A percentile compares a stretch with the other conserved stretches of the same genome.
Evolutionary conservation across 1,140 invertebrate genomes (phyloP).

Genomic region (Homalodisca vitripennis): DNA sequence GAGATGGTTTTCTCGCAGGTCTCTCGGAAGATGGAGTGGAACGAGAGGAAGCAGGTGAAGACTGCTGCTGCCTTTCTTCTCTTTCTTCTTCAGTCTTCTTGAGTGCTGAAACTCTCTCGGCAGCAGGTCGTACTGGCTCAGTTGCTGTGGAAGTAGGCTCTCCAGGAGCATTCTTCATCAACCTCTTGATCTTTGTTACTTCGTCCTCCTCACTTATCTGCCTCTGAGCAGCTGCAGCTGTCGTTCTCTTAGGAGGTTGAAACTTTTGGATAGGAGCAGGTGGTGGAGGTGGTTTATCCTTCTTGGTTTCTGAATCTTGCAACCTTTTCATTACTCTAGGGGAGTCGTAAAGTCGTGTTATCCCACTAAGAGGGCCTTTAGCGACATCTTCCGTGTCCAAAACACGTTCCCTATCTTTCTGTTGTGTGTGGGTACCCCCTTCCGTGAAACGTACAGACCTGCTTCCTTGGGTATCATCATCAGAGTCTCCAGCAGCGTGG

Average conservation of each 20-base stretch:
- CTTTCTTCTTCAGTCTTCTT: constrained; percentile 45
- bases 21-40: constrained; percentile 35
- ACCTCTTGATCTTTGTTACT: constrained; percentile 83
- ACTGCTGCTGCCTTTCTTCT: constrained; percentile 33
- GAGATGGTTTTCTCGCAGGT: constrained; percentile 46
- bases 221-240: constrained; percentile 45
- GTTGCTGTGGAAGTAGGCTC: constrained; percentile 57
- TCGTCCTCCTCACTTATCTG: constrained; percentile 88
- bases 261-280: constrained; percentile 51
- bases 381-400: constrained; percentile 88
- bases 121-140: constrained; percentile 56
- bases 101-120: constrained; percentile 50
- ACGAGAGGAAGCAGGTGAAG: constrained; percentile 33
- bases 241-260: constrained; percentile 43
- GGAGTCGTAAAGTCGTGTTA: constrained; percentile 85
- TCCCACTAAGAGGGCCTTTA: constrained; percentile 81
- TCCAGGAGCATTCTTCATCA: constrained; percentile 67
- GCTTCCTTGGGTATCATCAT: constrained; percentile 63
- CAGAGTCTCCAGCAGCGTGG: constrained; percentile 56
- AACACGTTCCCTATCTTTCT: constrained; percentile 73
- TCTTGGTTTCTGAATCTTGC: constrained; percentile 72
- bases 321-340: constrained; percentile 85
- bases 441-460: constrained; percentile 53
- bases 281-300: constrained; percentile 62
- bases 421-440: constrained; percentile 44